Base-by-base conservation (phyloP, 2,888 invertebrate species). In the Scrobipalpa costella region DNA sequence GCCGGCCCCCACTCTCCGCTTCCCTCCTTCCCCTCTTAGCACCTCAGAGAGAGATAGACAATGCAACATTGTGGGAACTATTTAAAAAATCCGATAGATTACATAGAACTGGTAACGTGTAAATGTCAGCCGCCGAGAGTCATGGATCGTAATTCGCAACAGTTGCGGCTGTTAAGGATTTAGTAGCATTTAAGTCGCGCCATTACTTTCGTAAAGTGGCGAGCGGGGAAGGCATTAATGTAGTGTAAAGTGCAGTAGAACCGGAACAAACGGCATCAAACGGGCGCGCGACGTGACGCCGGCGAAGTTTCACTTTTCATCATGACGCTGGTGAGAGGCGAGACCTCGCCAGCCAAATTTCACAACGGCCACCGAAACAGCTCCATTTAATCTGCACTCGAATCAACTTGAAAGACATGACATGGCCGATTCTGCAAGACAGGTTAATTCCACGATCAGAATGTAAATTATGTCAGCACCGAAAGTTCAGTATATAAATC, bases 261-360 rank as follows among this genome's bases (percentile, higher is more conserved):
- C 88, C 90, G 87, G 86, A 90, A 90, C 86, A 83, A 87, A 85
- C 79, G 75, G 77, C 80, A 80, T 81, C 81, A 81, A 86, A 83
- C 79, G 79, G 78, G 71, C 73, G 77, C 57, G 86, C 86, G 86
- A 85, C 84, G 86, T 74, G 78, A 65, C 80, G 83, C 79, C 79
- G 82, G 75, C 83, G 82, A 78, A 80, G 89, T 91, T 91, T 91
- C 90, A 90, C 90, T 91, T 91, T 91, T 85, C 88, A 88, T 89
- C 86, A 81, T 84, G 83, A 78, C 80, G 70, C 78, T 80, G 80
- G 90, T 88, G 88, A 90, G 90, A 90, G 90, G 90, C 84, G 76
- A 85, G 84, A 80, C 86, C 88, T 86, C 79, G 79, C 80, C 81
- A 80, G 84, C 87, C 83, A 83, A 86, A 89, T 90, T 90, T 91